A percentile compares a stretch with the other conserved stretches of the same genome.
Conservation (phyloP, 2,113 vertebrate genomes). For the Proterorhinus semilunaris region DNA sequence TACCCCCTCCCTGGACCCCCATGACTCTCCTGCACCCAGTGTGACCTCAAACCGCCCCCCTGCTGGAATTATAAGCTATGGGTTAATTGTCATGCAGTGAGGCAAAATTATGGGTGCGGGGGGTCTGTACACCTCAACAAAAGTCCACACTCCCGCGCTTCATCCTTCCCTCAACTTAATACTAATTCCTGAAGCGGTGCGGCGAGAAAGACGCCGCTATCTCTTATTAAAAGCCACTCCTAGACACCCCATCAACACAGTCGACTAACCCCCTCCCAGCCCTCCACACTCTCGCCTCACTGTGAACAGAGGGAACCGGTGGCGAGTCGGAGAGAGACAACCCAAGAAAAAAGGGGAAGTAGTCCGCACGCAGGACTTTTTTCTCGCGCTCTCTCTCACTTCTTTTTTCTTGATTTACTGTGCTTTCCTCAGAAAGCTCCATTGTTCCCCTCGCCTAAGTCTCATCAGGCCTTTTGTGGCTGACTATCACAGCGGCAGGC, state of each 20-base stretch:
- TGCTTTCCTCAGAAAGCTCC: conserved; percentile 99
- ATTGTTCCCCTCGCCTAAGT: conserved; percentile 99
- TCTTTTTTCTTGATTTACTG: conserved; percentile 90
- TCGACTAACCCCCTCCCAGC: conserved; percentile 12
- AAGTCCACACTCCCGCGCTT: conserved; percentile 65
- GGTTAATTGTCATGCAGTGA: conserved; percentile 97
- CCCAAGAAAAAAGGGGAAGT: conserved; percentile 69
- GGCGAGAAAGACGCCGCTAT: conserved; percentile 85
- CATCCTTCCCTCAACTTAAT: conserved; percentile 89
- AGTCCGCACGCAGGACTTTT: conserved; percentile 90
- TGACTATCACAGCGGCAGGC: conserved; percentile 99
- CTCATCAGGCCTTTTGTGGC: conserved; percentile 99
- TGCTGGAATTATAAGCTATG: conserved; percentile 61
- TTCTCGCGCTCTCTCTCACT: conserved; percentile 69
- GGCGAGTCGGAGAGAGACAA: conserved; percentile 54
- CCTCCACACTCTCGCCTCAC: conserved; percentile 48
- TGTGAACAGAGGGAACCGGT: conserved; percentile 73
- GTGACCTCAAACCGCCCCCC: conserved; percentile 58
- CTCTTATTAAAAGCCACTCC: conserved; percentile 79
- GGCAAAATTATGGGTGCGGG: conserved; percentile 92
- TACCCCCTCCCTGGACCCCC: conserved; percentile 53
- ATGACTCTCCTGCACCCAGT: conserved; percentile 48
- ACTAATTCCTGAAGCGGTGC: conserved; percentile 87
- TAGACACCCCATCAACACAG: conserved; percentile 53
- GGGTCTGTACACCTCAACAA: conserved; percentile 93